phyloP scores from a whole-genome alignment of 2,113 vertebrate species.

The Burhinus oedicnemus region DNA sequence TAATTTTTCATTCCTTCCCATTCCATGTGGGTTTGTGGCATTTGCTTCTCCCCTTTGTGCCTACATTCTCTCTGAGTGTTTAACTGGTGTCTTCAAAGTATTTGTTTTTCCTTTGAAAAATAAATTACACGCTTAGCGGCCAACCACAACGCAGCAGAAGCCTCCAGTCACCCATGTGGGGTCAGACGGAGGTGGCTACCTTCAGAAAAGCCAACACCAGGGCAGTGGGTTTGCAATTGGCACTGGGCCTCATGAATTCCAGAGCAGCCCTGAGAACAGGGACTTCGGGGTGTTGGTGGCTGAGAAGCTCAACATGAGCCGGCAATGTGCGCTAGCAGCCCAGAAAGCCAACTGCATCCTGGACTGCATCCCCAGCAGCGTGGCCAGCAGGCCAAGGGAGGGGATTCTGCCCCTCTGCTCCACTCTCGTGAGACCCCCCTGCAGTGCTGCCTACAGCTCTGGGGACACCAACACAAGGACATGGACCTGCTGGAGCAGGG shows the following conservation, averaged over 20 bases:
- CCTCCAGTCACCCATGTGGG: background rate
- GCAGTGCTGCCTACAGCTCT: no score
- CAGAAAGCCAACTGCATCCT: no score
- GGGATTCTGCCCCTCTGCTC: no score
- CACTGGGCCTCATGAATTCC: background rate
- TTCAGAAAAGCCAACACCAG: background rate
- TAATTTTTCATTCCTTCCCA: background rate
- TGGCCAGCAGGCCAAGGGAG: no score
- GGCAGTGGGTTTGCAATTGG: background rate
- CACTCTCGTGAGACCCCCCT: no score
- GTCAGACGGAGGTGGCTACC: fast-evolving
- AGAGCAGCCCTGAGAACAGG: no score
- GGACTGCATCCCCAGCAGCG: no score
- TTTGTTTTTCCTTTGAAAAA: background rate
- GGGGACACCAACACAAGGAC: no score
- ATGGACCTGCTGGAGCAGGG: no score
- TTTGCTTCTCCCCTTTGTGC: background rate
- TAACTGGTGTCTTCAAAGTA: background rate
- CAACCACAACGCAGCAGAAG: background rate
- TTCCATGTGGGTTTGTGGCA: background rate
- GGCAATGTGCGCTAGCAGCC: no score
- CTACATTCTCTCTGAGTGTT: fast-evolving
- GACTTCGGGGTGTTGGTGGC: no score
- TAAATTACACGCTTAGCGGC: background rate
- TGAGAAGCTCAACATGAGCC: no score